A percentile compares a stretch with the other conserved stretches of the same genome.
These are phyloP conservation scores for Carpatolechia fugitivella DNA, from an alignment of 2,888 invertebrate species.

Conservation along the genomic window DNA sequence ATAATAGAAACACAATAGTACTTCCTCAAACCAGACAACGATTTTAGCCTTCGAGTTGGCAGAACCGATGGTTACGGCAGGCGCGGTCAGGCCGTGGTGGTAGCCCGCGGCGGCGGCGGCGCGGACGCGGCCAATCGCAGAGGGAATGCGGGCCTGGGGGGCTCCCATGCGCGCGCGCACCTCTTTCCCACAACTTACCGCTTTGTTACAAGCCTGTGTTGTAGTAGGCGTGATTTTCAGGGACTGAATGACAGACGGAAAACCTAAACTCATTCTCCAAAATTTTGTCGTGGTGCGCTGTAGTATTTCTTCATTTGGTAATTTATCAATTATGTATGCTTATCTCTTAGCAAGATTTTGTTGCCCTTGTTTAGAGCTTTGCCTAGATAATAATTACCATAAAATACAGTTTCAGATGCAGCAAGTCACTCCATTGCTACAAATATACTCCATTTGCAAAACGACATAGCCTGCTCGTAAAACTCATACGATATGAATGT, in stretches of 20 bases:
- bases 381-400: background rate
- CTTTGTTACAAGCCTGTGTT: constrained; percentile 17
- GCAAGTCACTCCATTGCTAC: background rate
- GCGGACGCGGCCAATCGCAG: constrained; percentile 47
- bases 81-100: constrained; percentile 42
- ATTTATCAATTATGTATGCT: background rate
- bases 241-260: background rate
- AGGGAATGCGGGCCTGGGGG: constrained; percentile 59
- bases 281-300: too few species aligned
- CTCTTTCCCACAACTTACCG: constrained; percentile 64
- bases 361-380: background rate
- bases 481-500: constrained; percentile 15
- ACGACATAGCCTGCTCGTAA: constrained; percentile 2
- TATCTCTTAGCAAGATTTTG: background rate
- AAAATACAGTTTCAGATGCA: constrained; percentile 6
- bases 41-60: constrained; percentile 10
- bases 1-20: background rate
- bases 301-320: too few species aligned
- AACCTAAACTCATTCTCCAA: background rate
- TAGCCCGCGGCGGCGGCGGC: constrained; percentile 58
- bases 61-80: constrained; percentile 50
- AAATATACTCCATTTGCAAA: constrained; percentile 11
- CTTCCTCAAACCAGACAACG: constrained; percentile 4
- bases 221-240: background rate
- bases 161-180: constrained; percentile 53